Conservation (phyloP, 1,140 invertebrate genomes). For the Mycetomoellerius zeteki region DNA sequence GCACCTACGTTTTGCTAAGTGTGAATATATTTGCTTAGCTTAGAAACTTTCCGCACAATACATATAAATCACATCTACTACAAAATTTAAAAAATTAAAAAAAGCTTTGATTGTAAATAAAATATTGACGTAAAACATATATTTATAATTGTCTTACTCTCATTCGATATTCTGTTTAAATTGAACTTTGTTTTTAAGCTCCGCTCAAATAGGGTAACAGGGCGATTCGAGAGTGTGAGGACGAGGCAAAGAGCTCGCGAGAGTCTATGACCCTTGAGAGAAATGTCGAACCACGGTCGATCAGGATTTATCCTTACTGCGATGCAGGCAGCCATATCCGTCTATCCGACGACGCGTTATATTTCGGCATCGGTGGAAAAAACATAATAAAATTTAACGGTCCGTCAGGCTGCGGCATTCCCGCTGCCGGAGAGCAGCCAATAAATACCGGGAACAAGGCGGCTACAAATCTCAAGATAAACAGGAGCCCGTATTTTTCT, state of each 20-base stretch:
- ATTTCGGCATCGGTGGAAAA: slow-evolving; percentile 75
- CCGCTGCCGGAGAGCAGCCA: slow-evolving; percentile 71
- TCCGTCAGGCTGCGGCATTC: slow-evolving; percentile 76
- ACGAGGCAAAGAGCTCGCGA: slow-evolving; percentile 18
- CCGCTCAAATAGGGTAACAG: neutral
- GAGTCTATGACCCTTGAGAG: slow-evolving; percentile 13
- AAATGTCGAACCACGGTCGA: slow-evolving; percentile 63
- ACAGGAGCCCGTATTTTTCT: slow-evolving; percentile 80
- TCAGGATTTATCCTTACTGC: slow-evolving; percentile 72
- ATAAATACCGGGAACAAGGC: slow-evolving; percentile 84
- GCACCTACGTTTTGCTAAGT: neutral
- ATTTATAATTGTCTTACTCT: slow-evolving; percentile 5
- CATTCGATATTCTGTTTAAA: neutral
- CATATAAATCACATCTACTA: neutral
- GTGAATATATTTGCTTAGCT: neutral
- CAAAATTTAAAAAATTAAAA: neutral
- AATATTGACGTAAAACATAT: neutral
- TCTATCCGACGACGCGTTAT: slow-evolving; percentile 73
- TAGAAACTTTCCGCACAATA: neutral
- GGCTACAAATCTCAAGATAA: slow-evolving; percentile 86
- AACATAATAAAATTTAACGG: slow-evolving; percentile 85
- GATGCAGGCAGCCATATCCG: slow-evolving; percentile 64
- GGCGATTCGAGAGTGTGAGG: slow-evolving; percentile 23
- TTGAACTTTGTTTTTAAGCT: slow-evolving; percentile 40
- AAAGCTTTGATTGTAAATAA: neutral